These are phyloP conservation scores for Eleginops maclovinus DNA, from an alignment of 2,113 vertebrate genomes.

Conservation along the genomic window DNA sequence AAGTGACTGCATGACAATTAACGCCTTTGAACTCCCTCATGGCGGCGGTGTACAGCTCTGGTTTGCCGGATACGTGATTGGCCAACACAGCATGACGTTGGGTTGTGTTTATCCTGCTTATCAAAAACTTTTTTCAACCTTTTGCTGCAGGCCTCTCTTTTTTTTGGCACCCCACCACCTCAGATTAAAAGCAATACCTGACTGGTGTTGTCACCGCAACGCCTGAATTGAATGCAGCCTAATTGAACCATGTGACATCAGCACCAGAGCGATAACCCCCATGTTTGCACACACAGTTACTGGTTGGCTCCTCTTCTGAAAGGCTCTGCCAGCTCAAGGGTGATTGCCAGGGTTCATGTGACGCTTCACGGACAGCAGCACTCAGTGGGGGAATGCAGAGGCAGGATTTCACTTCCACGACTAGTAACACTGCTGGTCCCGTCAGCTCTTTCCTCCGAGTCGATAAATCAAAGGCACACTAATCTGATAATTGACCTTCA, in stretches of 20 bases:
- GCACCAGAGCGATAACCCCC: constrained; percentile 17
- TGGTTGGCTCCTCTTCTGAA: constrained; percentile 51
- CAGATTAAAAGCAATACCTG: too few relatives aligned
- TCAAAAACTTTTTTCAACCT: too few relatives aligned
- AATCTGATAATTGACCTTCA: constrained; percentile 72
- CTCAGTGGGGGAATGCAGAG: constrained; percentile 46
- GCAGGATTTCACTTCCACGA: constrained; percentile 58
- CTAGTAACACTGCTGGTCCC: constrained; percentile 36
- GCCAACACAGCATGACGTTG: too few relatives aligned
- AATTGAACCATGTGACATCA: constrained; percentile 37
- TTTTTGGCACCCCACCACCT: too few relatives aligned
- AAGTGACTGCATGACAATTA: too few relatives aligned
- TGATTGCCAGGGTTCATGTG: constrained; percentile 52
- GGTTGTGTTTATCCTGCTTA: too few relatives aligned
- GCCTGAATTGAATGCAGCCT: not conserved
- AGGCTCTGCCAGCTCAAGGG: constrained; percentile 55
- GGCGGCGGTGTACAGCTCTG: too few relatives aligned
- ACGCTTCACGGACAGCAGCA: constrained; percentile 53
- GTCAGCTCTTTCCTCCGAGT: constrained; percentile 64
- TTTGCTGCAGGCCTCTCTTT: too few relatives aligned
- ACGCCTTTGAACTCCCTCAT: too few relatives aligned
- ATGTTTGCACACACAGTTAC: constrained; percentile 34
- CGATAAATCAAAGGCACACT: constrained; percentile 64
- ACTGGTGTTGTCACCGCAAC: too few relatives aligned
- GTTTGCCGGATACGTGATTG: too few relatives aligned